Evolutionary conservation across 2,888 invertebrate species (phyloP).

Genomic region (Acrobasis suavella): DNA sequence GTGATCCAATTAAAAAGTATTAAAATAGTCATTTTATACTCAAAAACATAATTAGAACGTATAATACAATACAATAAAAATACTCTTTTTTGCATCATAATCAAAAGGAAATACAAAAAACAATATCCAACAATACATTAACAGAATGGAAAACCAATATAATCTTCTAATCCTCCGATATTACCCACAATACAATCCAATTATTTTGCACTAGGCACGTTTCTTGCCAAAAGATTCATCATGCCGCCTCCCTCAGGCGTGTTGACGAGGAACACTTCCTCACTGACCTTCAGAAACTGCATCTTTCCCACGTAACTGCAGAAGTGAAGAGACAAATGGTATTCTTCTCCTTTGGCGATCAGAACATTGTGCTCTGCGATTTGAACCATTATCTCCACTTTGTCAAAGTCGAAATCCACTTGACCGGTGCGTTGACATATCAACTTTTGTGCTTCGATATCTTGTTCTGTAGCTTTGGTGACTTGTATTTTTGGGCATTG

Average conservation of each 20-base stretch:
- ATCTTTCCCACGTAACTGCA: neutral
- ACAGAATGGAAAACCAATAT: conserved; percentile 2
- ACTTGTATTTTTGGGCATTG: conserved; percentile 7
- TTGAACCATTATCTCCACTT: neutral
- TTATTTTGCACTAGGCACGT: neutral
- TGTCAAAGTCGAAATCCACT: conserved; percentile 3
- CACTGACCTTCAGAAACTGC: conserved; percentile 1
- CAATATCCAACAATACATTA: too few species aligned
- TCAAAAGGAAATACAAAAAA: too few species aligned
- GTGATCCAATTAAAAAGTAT: too few species aligned
- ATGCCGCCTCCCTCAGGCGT: neutral
- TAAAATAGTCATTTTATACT: too few species aligned
- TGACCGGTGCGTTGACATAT: neutral
- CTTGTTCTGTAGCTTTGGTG: conserved; percentile 1
- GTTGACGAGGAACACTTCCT: conserved; percentile 2
- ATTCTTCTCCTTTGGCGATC: conserved; percentile 9
- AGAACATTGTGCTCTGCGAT: neutral
- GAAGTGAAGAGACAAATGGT: neutral
- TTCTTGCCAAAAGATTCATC: neutral
- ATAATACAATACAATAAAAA: too few species aligned
- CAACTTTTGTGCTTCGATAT: neutral
- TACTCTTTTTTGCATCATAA: too few species aligned
- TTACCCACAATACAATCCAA: neutral
- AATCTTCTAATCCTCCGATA: neutral
- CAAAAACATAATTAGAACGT: too few species aligned